Evolutionary conservation across 2,113 vertebrate species (phyloP).

Genomic region (Micronisus gabar): DNA sequence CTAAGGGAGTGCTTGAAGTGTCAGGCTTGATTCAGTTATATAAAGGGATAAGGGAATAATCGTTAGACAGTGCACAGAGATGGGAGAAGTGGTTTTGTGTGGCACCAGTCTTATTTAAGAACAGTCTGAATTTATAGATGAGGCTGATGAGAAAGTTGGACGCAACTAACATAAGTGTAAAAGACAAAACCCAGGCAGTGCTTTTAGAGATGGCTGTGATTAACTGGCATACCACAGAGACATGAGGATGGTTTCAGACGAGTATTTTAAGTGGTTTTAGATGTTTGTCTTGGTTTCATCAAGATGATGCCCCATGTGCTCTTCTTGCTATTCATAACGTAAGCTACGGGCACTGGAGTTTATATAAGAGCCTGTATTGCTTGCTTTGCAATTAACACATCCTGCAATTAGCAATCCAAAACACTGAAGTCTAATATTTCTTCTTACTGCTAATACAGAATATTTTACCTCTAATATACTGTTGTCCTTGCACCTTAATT

Average conservation of each 20-base stretch:
- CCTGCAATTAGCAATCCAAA: conserved; percentile 4
- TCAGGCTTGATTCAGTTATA: conserved; percentile 56
- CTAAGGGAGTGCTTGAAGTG: conserved; percentile 57
- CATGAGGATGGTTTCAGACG: background rate
- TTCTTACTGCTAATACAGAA: background rate
- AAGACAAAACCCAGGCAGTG: conserved; percentile 5
- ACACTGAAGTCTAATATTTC: background rate
- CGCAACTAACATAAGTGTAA: background rate
- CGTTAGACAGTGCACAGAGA: background rate
- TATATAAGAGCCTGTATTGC: background rate
- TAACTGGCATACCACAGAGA: background rate
- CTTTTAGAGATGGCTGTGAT: conserved; percentile 10
- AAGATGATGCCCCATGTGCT: background rate
- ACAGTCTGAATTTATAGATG: conserved; percentile 42
- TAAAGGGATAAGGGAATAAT: conserved; percentile 53
- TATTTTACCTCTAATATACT: background rate
- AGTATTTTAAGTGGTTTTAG: conserved; percentile 36
- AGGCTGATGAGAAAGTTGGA: conserved; percentile 40
- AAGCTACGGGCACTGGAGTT: background rate
- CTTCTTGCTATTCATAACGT: background rate
- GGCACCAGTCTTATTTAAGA: conserved; percentile 55
- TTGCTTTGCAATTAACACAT: background rate
- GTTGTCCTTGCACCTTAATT: background rate
- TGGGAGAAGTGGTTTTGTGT: conserved; percentile 42
- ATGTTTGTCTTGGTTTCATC: conserved; percentile 33